Evolutionary conservation across 2,113 vertebrate genomes (phyloP), one percentile per base, ranked within the genome.

Genomic region (Potamarius usumacintae): DNA sequence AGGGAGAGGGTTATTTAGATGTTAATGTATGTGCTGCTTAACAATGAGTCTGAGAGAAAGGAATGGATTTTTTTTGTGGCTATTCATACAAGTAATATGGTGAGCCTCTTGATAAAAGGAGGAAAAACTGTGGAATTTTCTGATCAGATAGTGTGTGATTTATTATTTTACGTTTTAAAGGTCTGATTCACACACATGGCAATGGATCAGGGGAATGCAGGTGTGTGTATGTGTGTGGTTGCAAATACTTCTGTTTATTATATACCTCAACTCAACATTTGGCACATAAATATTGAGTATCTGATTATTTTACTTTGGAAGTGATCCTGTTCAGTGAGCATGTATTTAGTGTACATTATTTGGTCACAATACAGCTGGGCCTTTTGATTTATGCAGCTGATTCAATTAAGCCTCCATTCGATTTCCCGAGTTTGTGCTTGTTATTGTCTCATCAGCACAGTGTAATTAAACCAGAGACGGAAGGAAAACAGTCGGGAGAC

Each of bases 1-100:
- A 62, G 88, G 50, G 20, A 84, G 65, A 85, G 82, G 88, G 89
- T 92, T 91, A 93, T 95, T 94, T 92, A 93, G 90, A 93, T 94
- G 92, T 89, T 93, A 94, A 94, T 94, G 0, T 67, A 86, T 86
- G 7, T 57, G 79, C 69, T 53, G 78, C 57, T 76, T 71, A 83
- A 91, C 90, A 90, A 88, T 85, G 87, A 85, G 58, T 83, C 63
- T 18, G 17, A 30, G 25, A 62, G 74, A 78, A 65, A 82, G 69
- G 65, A 65, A 55, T 71, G 60, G 55, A 83, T 88, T 88, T 82
- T 88, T 88, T 82, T 74, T 67, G 50, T 82, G 76, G 77, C 15
- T 52, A 71, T 82, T 88, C 78, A 85, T 52, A 85, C 72, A 48
- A 57, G 62, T n/a, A 63, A 7, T 71, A 30, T 84, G 80, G 50